Percentiles rank a stretch among this genome's conserved stretches.
These are phyloP conservation scores for Drosophila crucigera DNA, from an alignment of 2,888 invertebrate genomes.

Conservation along the genomic window DNA sequence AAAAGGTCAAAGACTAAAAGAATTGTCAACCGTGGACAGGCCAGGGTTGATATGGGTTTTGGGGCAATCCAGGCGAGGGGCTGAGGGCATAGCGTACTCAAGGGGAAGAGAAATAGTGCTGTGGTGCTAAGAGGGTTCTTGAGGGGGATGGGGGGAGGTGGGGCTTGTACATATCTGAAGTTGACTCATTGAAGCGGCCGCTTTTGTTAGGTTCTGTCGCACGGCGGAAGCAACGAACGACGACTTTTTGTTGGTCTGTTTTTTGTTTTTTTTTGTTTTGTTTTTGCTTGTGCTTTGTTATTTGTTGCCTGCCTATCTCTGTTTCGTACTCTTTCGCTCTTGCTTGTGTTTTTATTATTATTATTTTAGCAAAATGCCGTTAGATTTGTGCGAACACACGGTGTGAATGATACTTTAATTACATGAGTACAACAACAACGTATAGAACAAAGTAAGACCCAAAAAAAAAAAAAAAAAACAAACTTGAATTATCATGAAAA, in stretches of 20 bases:
- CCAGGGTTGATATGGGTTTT: slow-evolving; percentile 60
- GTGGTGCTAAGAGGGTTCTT: not conserved
- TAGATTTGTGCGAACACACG: slow-evolving; percentile 78
- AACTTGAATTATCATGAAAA: slow-evolving; percentile 75
- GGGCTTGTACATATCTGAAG: slow-evolving; percentile 35
- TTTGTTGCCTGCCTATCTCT: slow-evolving; percentile 30
- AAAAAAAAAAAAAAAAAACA: slow-evolving; percentile 76
- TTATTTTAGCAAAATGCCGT: slow-evolving; percentile 79
- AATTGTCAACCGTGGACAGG: slow-evolving; percentile 75
- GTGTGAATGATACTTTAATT: slow-evolving; percentile 81
- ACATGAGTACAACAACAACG: slow-evolving; percentile 51
- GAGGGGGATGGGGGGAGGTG: not conserved
- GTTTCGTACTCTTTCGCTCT: slow-evolving; percentile 8
- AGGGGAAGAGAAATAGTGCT: not conserved
- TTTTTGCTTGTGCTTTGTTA: slow-evolving; percentile 31
- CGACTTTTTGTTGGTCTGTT: slow-evolving; percentile 31
- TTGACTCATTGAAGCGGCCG: slow-evolving; percentile 72
- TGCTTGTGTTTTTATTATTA: slow-evolving; percentile 49
- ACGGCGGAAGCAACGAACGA: slow-evolving; percentile 61
- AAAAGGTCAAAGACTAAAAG: slow-evolving; percentile 78
- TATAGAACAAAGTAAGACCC: not conserved
- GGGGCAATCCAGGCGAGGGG: slow-evolving; percentile 25
- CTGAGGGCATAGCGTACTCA: slow-evolving; percentile 16
- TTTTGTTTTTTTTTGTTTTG: slow-evolving; percentile 4
- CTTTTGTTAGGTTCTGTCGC: slow-evolving; percentile 45